Percentiles rank a stretch among this genome's conserved stretches.
phyloP scores from a whole-genome alignment of 2,888 invertebrate species.

The Achlya flavicornis region DNA sequence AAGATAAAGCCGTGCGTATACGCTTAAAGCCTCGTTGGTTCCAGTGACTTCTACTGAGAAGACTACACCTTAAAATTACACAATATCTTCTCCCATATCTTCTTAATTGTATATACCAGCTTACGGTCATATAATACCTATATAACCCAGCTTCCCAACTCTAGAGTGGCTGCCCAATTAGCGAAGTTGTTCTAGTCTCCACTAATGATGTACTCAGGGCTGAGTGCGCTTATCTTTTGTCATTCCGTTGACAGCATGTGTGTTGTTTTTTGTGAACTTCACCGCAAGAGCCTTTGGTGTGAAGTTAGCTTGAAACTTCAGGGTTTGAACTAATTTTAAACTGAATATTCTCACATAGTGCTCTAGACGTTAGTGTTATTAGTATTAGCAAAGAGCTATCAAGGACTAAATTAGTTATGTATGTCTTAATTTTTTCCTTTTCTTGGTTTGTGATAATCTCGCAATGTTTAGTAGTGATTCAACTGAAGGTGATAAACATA shows the following conservation, averaged over 20 bases:
- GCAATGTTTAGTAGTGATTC: too few relatives aligned
- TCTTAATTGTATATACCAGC: not conserved
- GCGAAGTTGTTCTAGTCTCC: slow-evolving; percentile 36
- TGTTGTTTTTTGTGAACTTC: slow-evolving; percentile 19
- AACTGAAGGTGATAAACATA: too few relatives aligned
- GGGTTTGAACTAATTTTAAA: slow-evolving; percentile 4
- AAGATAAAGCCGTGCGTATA: too few relatives aligned
- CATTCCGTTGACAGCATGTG: slow-evolving; percentile 31
- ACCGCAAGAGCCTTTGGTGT: slow-evolving; percentile 14
- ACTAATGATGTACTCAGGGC: slow-evolving; percentile 48
- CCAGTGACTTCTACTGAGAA: not conserved
- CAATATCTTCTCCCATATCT: not conserved
- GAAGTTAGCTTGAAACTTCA: not conserved
- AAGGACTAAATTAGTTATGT: too few relatives aligned
- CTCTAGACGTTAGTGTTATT: not conserved
- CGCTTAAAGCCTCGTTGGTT: not conserved
- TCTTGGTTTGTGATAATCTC: too few relatives aligned
- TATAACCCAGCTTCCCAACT: not conserved
- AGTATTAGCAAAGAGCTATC: not conserved
- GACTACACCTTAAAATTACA: not conserved
- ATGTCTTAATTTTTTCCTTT: too few relatives aligned
- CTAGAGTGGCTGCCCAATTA: slow-evolving; percentile 46
- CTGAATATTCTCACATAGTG: not conserved
- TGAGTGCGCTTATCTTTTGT: slow-evolving; percentile 46
- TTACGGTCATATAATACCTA: not conserved